A percentile compares a stretch with the other conserved stretches of the same genome.
Evolutionary conservation across 2,797 vertebrate genomes (phyloP).

Genomic region (Chiloscyllium punctatum): DNA sequence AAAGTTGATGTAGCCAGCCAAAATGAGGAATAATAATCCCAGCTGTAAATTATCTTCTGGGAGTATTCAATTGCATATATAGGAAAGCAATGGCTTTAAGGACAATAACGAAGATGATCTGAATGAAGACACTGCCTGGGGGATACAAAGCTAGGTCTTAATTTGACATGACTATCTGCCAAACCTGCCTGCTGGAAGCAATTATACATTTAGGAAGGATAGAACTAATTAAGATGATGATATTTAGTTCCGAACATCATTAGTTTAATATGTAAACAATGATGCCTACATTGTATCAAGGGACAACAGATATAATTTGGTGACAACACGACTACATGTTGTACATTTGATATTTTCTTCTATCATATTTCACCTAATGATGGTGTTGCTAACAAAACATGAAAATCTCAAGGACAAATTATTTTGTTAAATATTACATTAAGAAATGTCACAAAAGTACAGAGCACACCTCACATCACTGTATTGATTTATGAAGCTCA

Average conservation of each 20-base stretch:
- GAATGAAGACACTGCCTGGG: conserved; percentile 46
- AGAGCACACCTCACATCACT: not conserved
- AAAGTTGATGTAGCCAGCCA: conserved; percentile 1
- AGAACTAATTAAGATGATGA: conserved; percentile 44
- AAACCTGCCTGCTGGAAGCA: conserved; percentile 46
- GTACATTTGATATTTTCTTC: conserved; percentile 2
- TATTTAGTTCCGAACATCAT: conserved; percentile 45
- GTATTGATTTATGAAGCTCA: not conserved
- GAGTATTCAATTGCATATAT: conserved; percentile 53
- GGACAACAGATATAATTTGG: conserved; percentile 41
- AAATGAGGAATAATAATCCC: not conserved
- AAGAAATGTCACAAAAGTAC: not conserved
- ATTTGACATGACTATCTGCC: conserved; percentile 49
- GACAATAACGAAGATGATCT: conserved; percentile 46
- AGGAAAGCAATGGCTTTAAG: conserved; percentile 45
- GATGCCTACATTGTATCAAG: conserved; percentile 39
- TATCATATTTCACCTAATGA: not conserved
- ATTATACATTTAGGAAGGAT: conserved; percentile 47
- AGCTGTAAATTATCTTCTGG: conserved; percentile 50
- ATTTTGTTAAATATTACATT: not conserved
- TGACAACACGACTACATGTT: conserved; percentile 7
- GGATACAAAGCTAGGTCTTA: conserved; percentile 47
- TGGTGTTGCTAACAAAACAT: not conserved
- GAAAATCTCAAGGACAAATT: not conserved
- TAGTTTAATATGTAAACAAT: conserved; percentile 45